These are phyloP conservation scores for Thyatira batis DNA, from an alignment of 2,888 invertebrate genomes.

Conservation along the genomic window DNA sequence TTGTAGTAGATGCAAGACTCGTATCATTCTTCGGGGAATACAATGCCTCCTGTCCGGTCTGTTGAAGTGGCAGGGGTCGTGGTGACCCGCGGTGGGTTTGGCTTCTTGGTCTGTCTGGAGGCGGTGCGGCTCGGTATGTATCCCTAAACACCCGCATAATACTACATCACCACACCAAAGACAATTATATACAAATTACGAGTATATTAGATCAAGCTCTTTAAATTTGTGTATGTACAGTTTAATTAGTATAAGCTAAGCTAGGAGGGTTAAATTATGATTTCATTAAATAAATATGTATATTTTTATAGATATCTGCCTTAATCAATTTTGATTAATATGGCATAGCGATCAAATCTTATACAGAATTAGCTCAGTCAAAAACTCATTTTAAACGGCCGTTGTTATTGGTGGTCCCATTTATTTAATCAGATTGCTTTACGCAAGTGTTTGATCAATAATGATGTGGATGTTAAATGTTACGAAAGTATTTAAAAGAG, in stretches of 20 bases:
- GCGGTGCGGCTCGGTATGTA: conserved; percentile 39
- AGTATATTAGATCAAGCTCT: background rate
- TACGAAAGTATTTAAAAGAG: background rate
- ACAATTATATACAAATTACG: conserved; percentile 8
- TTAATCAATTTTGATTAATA: too few species aligned
- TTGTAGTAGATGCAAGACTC: background rate
- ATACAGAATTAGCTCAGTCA: too few species aligned
- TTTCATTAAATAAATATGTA: too few species aligned
- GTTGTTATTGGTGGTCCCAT: too few species aligned
- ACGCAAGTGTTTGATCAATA: background rate
- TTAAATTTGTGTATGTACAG: too few species aligned
- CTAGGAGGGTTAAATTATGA: too few species aligned
- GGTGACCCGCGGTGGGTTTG: conserved; percentile 21
- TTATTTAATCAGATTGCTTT: background rate
- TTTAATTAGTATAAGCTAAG: too few species aligned
- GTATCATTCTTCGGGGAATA: conserved; percentile 55
- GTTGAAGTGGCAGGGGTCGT: conserved; percentile 27
- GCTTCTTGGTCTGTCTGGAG: conserved; percentile 21
- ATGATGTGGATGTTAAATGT: background rate
- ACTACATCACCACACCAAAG: conserved; percentile 39
- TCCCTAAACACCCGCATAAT: conserved; percentile 50
- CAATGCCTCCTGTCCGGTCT: conserved; percentile 27
- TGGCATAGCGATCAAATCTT: too few species aligned
- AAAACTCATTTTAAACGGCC: too few species aligned
- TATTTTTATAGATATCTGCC: too few species aligned